Base-by-base conservation (phyloP, 1,140 invertebrate species). In the Venustaconcha ellipsiformis region DNA sequence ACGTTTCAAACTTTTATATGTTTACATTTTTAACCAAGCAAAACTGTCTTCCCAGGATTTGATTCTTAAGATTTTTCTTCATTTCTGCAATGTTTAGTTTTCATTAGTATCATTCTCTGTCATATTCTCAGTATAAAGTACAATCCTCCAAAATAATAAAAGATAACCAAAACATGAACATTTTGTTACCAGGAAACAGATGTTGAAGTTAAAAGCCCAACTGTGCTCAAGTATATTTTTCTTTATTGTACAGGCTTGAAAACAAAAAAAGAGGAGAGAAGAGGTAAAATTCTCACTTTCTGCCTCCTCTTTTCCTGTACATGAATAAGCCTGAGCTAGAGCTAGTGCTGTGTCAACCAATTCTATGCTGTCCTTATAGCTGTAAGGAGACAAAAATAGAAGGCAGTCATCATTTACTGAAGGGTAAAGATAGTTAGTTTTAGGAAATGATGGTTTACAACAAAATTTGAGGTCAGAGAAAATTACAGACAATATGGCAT, bases 301-400 rank as follows among this genome's bases (percentile, higher is more conserved):
- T n/a, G 85, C 86, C 23, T 88, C 87, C 48, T 86, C 83, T 6
- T 83, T 78, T 11, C 84, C 86, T 14, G 84, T 87, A 20, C 68
- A 80, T 14, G 85, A 78, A 67, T 89, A 88, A 14, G 88, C 88
- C 69, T 81, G 73, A 63, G 86, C 85, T 64, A 88, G 64, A 14
- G 80, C 76, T 56, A 86, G 68, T 23, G 86, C 84, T 56, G 86
- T 88, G 59, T 88, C 86, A 14, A 87, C 84, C 20, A 87, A 69
- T 67, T 88, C 80, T 58, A 80, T 71, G 67, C 81, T 85, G 2
- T 83, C 86, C 58, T 86, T 78, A 64, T 81, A 84, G 74, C 86
- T 80, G 68, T 83, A 85, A 72, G 8, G 70, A 72, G 56, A 62
- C 57, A 48, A 73, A 67, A 71, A 64, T 14, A 66, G 5, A 18